phyloP scores from a whole-genome alignment of 2,797 vertebrate genomes.

The Cryptoprocta ferox region DNA sequence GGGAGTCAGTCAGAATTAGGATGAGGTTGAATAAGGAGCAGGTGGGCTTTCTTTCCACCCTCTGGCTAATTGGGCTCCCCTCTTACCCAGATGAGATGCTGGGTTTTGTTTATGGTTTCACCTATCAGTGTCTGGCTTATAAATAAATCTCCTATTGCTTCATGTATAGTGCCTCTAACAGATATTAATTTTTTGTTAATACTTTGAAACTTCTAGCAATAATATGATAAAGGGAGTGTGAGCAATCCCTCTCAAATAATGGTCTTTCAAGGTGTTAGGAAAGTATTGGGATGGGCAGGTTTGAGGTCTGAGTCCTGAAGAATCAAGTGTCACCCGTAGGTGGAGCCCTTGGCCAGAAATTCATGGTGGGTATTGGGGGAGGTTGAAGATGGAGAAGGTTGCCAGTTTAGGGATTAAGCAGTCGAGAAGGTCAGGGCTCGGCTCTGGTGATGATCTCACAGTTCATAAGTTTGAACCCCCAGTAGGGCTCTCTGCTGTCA shows the following conservation, averaged over 20 bases:
- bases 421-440: not conserved
- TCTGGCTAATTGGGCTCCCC: not conserved
- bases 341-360: constrained; percentile 8
- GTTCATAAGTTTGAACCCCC: no score
- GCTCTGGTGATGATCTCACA: no score
- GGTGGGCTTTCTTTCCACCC: not conserved
- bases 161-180: not conserved
- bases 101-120: not conserved
- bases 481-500: no score
- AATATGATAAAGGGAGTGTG: not conserved
- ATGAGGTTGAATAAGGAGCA: not conserved
- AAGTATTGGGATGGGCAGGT: not conserved
- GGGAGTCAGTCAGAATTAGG: not conserved
- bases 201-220: not conserved
- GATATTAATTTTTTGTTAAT: not conserved
- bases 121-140: not conserved
- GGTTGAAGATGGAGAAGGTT: not conserved
- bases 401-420: not conserved
- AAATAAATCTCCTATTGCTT: not conserved
- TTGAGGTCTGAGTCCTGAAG: not conserved
- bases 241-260: not conserved
- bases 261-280: no score
- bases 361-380: rapidly evolving
- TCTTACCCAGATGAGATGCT: not conserved
- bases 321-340: constrained; percentile 31